Evolutionary conservation across 1,140 invertebrate species (phyloP).

Genomic region (Euwallacea similis): DNA sequence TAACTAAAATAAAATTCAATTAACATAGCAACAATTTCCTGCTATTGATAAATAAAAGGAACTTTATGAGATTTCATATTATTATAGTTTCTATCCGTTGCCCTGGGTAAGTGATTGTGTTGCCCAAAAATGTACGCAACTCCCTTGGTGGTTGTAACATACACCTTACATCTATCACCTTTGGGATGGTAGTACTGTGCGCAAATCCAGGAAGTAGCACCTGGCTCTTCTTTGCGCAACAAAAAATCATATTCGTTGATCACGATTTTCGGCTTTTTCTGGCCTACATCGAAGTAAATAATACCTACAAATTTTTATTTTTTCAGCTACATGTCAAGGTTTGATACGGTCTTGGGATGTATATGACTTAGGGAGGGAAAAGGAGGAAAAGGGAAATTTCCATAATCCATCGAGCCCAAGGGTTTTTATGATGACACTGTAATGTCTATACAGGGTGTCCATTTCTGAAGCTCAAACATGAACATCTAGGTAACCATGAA

Average conservation of each 20-base stretch:
- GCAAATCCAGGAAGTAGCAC: constrained; percentile 39
- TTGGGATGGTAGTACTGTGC: constrained; percentile 42
- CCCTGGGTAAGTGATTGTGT: constrained; percentile 37
- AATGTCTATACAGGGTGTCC: too few relatives aligned
- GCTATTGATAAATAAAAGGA: constrained; percentile 26
- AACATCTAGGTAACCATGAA: too few relatives aligned
- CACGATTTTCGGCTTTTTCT: constrained; percentile 45
- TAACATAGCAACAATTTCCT: too few relatives aligned
- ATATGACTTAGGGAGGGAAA: too few relatives aligned
- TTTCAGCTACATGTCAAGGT: too few relatives aligned
- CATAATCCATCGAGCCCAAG: too few relatives aligned
- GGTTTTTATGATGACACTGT: too few relatives aligned
- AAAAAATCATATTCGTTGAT: constrained; percentile 41
- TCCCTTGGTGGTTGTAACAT: constrained; percentile 29
- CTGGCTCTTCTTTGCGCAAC: constrained; percentile 31
- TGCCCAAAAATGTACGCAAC: constrained; percentile 30
- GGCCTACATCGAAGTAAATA: constrained; percentile 43
- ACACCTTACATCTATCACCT: constrained; percentile 38
- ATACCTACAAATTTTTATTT: constrained; percentile 32
- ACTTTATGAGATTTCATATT: constrained; percentile 34
- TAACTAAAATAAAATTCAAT: too few relatives aligned
- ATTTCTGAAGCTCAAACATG: too few relatives aligned
- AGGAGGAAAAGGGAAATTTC: too few relatives aligned
- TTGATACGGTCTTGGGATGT: too few relatives aligned
- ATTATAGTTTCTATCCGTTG: constrained; percentile 11